Base-by-base conservation (phyloP, 1,140 invertebrate genomes). In the Anastrepha ludens region DNA sequence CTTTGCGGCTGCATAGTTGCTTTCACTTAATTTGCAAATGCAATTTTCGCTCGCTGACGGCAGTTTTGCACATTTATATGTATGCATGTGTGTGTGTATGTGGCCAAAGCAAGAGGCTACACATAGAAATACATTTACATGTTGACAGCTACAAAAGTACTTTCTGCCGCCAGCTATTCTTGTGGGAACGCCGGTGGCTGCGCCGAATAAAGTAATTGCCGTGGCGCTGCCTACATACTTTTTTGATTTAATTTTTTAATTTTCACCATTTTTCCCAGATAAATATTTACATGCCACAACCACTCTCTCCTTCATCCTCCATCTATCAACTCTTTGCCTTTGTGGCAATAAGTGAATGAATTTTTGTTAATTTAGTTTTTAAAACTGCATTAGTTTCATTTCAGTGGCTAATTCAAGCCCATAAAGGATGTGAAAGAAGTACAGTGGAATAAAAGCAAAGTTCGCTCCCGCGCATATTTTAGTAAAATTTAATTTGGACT, bases 211-310 rank as follows among this genome's bases (percentile, higher is more conserved):
- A 55, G 55, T 81, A 81, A 81, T 81, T 81, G 47, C 47, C 17
- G 4, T 20, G 17, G 9, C 44, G 47, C 17, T 55, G 74, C 20
- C 47, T 7, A 20, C 47, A n/a, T 55, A 47, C 17, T 15, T 55
- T 81, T 81, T 81, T 55, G 17, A 81, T 81, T 81, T 47, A 81
- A 81, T 81, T 55, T 81, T 81, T 81, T 47, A 81, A 81, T 81
- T 55, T 81, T 55, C 47, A 74, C n/a, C n/a, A 41, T 55, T 81
- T 81, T 55, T 55, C 50, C 50, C 50, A 55, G 6, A 55, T 11
- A 55, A 6, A 55, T 11, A 55, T 11, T 8, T 11, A 55, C 50
- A 55, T 55, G 3, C 29, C 50, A 55, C 50, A 55, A 55, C 50
- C 2, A 29, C 29, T 20, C n/a, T 15, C 20, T 4, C 74, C 7